Evolutionary conservation across 2,113 vertebrate species (phyloP).

Genomic region (Leucosticte australis): DNA sequence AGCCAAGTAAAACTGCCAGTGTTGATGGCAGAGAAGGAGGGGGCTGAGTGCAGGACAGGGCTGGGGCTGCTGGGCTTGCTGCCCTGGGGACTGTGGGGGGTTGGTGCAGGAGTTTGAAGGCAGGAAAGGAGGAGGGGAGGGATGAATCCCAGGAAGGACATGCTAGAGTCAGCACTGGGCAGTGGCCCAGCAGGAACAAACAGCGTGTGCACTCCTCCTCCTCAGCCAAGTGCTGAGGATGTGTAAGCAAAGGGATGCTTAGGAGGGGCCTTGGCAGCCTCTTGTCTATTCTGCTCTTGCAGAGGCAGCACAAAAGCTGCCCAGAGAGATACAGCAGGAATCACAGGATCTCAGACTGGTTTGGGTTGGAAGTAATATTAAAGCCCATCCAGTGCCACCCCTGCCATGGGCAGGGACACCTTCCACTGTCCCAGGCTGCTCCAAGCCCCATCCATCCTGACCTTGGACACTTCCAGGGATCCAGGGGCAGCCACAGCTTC

Average conservation of each 20-base stretch:
- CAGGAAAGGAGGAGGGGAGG: background rate
- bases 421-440: fast-evolving
- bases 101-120: background rate
- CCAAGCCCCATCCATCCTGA: fast-evolving
- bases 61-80: background rate
- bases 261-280: background rate
- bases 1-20: fast-evolving
- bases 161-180: background rate
- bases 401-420: background rate
- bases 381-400: fast-evolving
- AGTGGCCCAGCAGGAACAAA: background rate
- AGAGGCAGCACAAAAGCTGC: background rate
- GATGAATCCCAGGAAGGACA: background rate
- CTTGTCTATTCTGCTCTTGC: background rate
- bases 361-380: background rate
- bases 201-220: fast-evolving
- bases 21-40: background rate
- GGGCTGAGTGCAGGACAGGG: background rate
- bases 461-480: background rate
- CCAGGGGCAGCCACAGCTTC: background rate
- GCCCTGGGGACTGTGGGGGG: background rate
- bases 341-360: background rate
- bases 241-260: background rate
- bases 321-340: background rate
- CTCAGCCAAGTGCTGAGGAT: background rate